Percentiles rank a stretch among this genome's conserved stretches.
phyloP scores from a whole-genome alignment of 2,888 invertebrate species.

The Encarsia formosa region DNA sequence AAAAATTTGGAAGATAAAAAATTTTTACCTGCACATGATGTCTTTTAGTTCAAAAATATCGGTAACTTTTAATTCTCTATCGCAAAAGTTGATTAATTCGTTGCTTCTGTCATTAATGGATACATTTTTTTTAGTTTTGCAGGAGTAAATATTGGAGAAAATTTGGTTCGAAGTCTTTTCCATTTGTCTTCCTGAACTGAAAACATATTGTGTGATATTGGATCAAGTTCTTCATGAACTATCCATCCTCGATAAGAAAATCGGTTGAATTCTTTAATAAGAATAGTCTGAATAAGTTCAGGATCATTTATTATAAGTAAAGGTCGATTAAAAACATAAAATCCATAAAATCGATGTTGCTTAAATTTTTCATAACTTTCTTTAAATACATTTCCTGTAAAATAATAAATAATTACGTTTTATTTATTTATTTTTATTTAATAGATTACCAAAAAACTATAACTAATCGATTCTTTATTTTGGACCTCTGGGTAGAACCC shows the following conservation, averaged over 20 bases:
- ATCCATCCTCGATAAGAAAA: conserved; percentile 66
- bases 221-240: conserved; percentile 49
- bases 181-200: conserved; percentile 59
- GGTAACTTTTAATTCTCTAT: not conserved
- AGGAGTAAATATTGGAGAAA: conserved; percentile 65
- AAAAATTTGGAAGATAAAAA: too few species aligned
- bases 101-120: conserved; percentile 56
- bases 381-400: too few species aligned
- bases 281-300: conserved; percentile 56
- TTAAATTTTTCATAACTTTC: conserved; percentile 4
- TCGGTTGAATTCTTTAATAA: conserved; percentile 61
- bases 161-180: conserved; percentile 60
- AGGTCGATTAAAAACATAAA: conserved; percentile 62
- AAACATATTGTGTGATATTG: conserved; percentile 60
- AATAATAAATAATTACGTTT: too few species aligned
- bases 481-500: too few species aligned
- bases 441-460: too few species aligned
- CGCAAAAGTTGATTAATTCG: conserved; percentile 33
- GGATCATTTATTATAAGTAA: conserved; percentile 62
- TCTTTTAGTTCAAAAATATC: not conserved
- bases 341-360: conserved; percentile 52
- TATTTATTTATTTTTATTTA: too few species aligned
- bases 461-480: too few species aligned
- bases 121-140: conserved; percentile 67
- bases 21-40: conserved; percentile 4